phyloP scores from a whole-genome alignment of 2,888 invertebrate species.

The Oxyteleia sp. region DNA sequence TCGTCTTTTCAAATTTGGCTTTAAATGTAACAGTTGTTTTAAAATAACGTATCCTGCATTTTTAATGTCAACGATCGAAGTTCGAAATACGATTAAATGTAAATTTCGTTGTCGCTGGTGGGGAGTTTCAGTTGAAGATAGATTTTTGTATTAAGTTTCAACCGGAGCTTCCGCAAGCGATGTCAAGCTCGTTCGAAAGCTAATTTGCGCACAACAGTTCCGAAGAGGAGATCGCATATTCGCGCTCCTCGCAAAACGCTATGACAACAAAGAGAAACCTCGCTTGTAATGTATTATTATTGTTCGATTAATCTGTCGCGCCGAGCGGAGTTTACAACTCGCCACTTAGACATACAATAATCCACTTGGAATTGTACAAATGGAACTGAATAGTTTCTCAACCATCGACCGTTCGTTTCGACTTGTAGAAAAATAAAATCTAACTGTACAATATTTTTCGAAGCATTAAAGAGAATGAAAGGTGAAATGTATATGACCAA shows the following conservation, averaged over 20 bases:
- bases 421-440: slow-evolving; percentile 48
- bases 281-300: slow-evolving; percentile 43
- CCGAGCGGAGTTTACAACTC: slow-evolving; percentile 19
- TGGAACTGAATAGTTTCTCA: slow-evolving; percentile 42
- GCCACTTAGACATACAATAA: slow-evolving; percentile 19
- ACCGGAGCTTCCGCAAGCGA: slow-evolving; percentile 22
- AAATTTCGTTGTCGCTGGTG: background rate
- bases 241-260: background rate
- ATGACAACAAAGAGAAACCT: slow-evolving; percentile 17
- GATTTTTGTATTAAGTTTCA: slow-evolving; percentile 72
- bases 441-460: slow-evolving; percentile 61
- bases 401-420: slow-evolving; percentile 32
- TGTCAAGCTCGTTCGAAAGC: slow-evolving; percentile 81
- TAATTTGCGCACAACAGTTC: slow-evolving; percentile 79
- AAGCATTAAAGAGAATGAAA: slow-evolving; percentile 34
- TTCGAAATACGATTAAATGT: background rate
- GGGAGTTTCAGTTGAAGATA: slow-evolving; percentile 73
- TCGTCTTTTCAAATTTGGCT: slow-evolving; percentile 8
- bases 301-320: slow-evolving; percentile 22
- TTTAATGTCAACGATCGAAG: background rate
- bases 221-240: background rate
- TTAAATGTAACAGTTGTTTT: background rate
- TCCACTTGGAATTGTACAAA: slow-evolving; percentile 50
- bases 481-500: background rate
- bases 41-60: slow-evolving; percentile 1